Base-by-base conservation (phyloP, 2,797 vertebrate species). In the Onychomys torridus region DNA sequence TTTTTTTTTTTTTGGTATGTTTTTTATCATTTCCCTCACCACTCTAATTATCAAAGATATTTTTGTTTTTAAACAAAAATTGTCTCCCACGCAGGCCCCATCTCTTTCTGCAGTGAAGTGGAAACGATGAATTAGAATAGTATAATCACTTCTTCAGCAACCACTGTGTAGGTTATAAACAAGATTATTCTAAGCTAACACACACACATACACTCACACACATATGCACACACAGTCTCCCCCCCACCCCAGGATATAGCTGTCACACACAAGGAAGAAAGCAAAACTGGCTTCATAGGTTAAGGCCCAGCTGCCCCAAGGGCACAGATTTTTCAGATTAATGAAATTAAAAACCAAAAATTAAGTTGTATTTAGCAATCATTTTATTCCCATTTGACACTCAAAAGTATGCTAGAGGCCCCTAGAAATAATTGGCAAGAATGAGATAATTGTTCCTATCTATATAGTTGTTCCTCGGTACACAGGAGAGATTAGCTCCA, bases 31-130 rank as follows among this genome's bases (percentile, higher is more conserved):
- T 97, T 93, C 95, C 92, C 96, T 40, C 23, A 78, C 89, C 95
- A 87, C 96, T 97, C 95, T 97, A 97, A 97, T 98, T 97, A 97
- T 97, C 97, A 97, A 96, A 97, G 97, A 97, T 97, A 94, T 93
- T 96, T 91, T 89, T 97, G 97, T 98, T 98, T 96, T 98, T 97
- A 98, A 98, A 98, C 98, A 98, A 98, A 98, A 98, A 97, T 96
- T 86, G 95, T 97, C 94, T 98, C 81, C 97, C 95, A 96, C 93
- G 0, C 25, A 86, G 73, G 77, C 90, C 81, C 34, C 95, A 91
- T 97, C 98, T 97, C 95, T 96, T 97, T 95, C 92, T 95, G 96
- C 92, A 6, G 96, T 92, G 93, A 97, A 98, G 96, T 97, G 95
- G 97, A 97, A 97, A 97, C 9, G 19, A 86, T 90, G 93, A 96